Evolutionary conservation across 2,113 vertebrate species (phyloP).

Genomic region (Dolichotis patagonum): DNA sequence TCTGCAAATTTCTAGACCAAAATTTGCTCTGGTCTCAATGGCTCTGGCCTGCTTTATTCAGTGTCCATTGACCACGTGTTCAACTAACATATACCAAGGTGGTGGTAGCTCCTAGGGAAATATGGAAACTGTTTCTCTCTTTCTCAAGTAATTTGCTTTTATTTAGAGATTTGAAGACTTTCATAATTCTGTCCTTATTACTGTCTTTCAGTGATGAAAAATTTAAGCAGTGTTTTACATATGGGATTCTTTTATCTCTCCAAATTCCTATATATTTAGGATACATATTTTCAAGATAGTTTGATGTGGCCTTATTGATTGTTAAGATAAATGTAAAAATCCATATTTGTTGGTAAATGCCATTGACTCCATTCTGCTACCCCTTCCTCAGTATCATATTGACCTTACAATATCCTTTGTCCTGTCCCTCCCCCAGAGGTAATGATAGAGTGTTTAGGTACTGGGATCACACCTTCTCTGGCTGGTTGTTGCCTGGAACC

Average conservation of each 20-base stretch:
- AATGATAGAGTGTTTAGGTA: not conserved
- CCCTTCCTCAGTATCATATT: not conserved
- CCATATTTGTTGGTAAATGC: not conserved
- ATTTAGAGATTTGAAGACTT: not conserved
- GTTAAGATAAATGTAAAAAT: not conserved
- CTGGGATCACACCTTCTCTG: not conserved
- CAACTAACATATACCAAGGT: not conserved
- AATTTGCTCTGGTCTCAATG: not conserved
- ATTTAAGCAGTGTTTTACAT: not conserved
- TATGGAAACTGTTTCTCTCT: not conserved
- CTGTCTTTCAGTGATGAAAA: constrained; percentile 62
- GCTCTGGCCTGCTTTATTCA: not conserved
- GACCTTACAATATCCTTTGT: not conserved
- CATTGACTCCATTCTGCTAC: not conserved
- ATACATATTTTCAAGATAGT: not conserved
- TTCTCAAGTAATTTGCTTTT: constrained; percentile 29
- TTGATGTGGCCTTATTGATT: not conserved
- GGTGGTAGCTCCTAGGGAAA: not conserved
- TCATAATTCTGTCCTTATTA: not conserved
- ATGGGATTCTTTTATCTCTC: not conserved
- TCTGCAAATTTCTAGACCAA: not conserved
- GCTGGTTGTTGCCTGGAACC: not conserved
- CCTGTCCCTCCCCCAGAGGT: not conserved
- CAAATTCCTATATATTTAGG: not conserved
- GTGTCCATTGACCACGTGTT: not conserved